These are phyloP conservation scores for Oreamnos americanus DNA, from an alignment of 2,113 vertebrate genomes.

Conservation along the genomic window DNA sequence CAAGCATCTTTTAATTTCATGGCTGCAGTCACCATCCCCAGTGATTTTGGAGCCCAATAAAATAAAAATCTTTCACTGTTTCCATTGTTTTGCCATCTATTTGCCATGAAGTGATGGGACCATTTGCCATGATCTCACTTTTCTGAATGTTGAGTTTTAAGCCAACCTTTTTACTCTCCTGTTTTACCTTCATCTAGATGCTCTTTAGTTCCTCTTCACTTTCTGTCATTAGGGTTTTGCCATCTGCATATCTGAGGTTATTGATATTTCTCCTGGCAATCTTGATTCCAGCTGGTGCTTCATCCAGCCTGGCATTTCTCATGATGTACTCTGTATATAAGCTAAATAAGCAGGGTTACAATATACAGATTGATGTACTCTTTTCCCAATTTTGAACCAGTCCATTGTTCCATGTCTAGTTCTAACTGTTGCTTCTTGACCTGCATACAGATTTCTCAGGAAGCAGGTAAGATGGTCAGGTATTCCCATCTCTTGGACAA, in stretches of 20 bases:
- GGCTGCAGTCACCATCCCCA: neutral
- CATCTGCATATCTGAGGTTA: neutral
- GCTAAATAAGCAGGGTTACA: neutral
- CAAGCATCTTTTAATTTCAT: neutral
- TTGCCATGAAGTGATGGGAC: neutral
- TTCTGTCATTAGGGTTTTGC: neutral
- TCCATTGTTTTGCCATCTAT: neutral
- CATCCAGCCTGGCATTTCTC: neutral
- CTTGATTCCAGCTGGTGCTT: neutral
- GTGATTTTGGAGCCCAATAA: neutral
- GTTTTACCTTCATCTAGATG: neutral
- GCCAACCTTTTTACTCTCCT: neutral
- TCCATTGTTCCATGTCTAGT: neutral
- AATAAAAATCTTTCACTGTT: neutral
- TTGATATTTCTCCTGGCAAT: neutral
- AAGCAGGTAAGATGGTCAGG: neutral
- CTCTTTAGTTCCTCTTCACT: neutral
- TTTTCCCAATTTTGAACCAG: neutral
- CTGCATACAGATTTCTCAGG: neutral
- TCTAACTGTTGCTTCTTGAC: neutral
- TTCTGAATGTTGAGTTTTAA: neutral
- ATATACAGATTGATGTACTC: neutral
- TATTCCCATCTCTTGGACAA: neutral
- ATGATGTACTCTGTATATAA: neutral
- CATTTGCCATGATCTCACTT: neutral